Base-by-base conservation (phyloP, 2,113 vertebrate genomes). In the Sylvilagus bachmani region DNA sequence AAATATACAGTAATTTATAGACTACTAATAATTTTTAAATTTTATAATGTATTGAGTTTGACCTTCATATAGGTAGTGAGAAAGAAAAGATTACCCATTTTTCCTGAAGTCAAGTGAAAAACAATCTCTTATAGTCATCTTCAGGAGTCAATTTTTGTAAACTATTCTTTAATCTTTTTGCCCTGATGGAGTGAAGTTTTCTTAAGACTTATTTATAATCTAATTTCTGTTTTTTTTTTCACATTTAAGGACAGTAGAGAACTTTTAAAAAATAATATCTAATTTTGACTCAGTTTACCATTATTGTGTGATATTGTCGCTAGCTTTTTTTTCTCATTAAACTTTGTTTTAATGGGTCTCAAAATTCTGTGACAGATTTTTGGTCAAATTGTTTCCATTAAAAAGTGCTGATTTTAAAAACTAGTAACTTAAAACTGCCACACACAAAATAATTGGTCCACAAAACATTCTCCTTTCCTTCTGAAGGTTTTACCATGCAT, bases 181-280 rank as follows among this genome's bases (percentile, higher is more conserved):
- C 44, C 93, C 49, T 75, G 75, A 86, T 79, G 36, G 33, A 89
- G 36, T 93, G 66, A 93, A 10, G 16, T 90, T 94, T 94, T 94
- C 69, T 36, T 91, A 51, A 92, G 73, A 80, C 8, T 19, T 27
- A 74, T 73, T 86, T 83, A 55, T 69, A 92, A 84, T 90, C 33
- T 92, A 74, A 70, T 90, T 80, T 51, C 79, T 92, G n/a, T 62
- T 79, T 92, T 96, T 92, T 96, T 92, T 81, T 38, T 92, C 66
- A 80, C 51, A 88, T 95, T 92, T 61, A 89, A 66, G 73, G 49
- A 51, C 58, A 79, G 22, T 86, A 95, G 78, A 75, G 90, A 74
- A 58, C 29, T 83, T 83, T 78, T 8, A 70, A 87, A 89, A 44
- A 85, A 14, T 62, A 89, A 51, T 36, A 29, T n/a, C 25, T 85